Evolutionary conservation across 2,888 invertebrate genomes (phyloP).

Genomic region (Hydroisotoma schaefferi): DNA sequence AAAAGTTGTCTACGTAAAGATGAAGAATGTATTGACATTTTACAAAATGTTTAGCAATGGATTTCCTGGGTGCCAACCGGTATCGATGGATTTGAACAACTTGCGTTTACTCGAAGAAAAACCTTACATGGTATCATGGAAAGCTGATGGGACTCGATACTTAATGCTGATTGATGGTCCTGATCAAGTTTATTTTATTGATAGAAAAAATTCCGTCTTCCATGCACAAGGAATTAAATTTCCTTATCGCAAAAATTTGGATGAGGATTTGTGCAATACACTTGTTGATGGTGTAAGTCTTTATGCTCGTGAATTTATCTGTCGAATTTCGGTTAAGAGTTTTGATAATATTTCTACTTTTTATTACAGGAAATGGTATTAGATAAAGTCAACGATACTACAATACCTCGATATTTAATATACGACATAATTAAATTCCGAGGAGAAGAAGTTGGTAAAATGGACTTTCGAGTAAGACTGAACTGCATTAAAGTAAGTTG

Average conservation of each 20-base stretch:
- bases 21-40: no score
- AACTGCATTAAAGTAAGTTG: slow-evolving; percentile 63
- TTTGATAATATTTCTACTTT: slow-evolving; percentile 49
- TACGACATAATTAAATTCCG: slow-evolving; percentile 90
- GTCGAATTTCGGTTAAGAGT: not conserved
- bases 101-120: slow-evolving; percentile 69
- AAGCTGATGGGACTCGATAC: slow-evolving; percentile 93
- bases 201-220: slow-evolving; percentile 91
- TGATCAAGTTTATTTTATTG: slow-evolving; percentile 85
- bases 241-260: slow-evolving; percentile 68
- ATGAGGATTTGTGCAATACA: slow-evolving; percentile 71
- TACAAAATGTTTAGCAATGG: slow-evolving; percentile 59
- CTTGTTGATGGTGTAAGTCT: slow-evolving; percentile 82
- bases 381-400: slow-evolving; percentile 70
- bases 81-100: slow-evolving; percentile 88
- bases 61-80: slow-evolving; percentile 96
- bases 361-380: slow-evolving; percentile 85
- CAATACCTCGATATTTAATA: slow-evolving; percentile 83
- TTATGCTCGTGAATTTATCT: not conserved
- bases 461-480: slow-evolving; percentile 73
- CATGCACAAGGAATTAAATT: slow-evolving; percentile 77
- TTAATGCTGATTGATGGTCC: slow-evolving; percentile 73
- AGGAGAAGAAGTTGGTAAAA: slow-evolving; percentile 69
- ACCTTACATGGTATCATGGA: slow-evolving; percentile 97
- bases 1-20: no score